Evolutionary conservation across 1,140 invertebrate species (phyloP).

Genomic region (Drosophila saltans): DNA sequence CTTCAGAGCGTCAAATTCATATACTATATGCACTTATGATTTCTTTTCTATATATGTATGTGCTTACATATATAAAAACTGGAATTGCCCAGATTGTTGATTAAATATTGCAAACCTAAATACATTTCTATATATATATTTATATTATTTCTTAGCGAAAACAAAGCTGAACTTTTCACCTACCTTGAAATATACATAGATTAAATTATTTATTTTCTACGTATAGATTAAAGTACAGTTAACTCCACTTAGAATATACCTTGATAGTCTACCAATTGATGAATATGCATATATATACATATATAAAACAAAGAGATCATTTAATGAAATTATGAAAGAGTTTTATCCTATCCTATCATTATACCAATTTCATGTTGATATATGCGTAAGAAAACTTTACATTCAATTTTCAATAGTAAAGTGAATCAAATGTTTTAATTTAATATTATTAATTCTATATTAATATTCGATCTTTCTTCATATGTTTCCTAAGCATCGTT

Average conservation of each 20-base stretch:
- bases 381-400: no score
- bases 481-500: no score
- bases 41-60: not conserved
- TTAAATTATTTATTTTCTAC: not conserved
- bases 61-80: not conserved
- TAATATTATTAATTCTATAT: no score
- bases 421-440: no score
- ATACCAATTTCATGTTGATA: no score
- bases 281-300: no score
- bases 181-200: not conserved
- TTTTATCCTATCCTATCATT: no score
- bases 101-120: not conserved
- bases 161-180: constrained; percentile 23
- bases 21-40: constrained; percentile 2
- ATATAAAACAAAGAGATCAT: no score
- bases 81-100: constrained; percentile 17
- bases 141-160: not conserved
- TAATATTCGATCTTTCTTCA: no score
- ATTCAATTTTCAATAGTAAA: no score
- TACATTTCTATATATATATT: not conserved
- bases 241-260: not conserved
- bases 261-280: no score
- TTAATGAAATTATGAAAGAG: no score
- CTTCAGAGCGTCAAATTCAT: not conserved
- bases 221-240: not conserved